Base-by-base conservation (phyloP, 2,888 invertebrate species). In the Synergus umbraculus region DNA sequence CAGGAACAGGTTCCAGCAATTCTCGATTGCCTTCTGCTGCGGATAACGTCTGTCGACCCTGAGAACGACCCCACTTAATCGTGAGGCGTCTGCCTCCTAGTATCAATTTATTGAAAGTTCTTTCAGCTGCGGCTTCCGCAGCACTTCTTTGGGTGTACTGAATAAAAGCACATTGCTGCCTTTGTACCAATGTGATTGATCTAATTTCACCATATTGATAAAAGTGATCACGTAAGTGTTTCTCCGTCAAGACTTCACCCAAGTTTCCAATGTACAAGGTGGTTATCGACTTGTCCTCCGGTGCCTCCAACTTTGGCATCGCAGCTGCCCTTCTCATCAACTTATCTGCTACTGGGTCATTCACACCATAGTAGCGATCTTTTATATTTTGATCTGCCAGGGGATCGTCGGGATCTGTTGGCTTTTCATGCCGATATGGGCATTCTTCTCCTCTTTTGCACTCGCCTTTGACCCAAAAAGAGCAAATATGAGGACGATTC, bases 141-240 rank as follows among this genome's bases (percentile, higher is more conserved):
- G 98, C 96, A 76, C 94, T 93, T 79, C 99, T 94, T 8, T 96
- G 96, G 0, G 99, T 98, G 92, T 98, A 99, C 90, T 99, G 98
- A 3, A 99, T 97, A 91, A 99, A 99, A 0, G 98, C 98, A 93
- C 99, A 99, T 89, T 97, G 97, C 87, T 99, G 98, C 84, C 98
- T 95, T 0, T 96, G 96, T 10, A 99, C 97, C 86, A 99, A 93
- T 12, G 98, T 98, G 29, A 99, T 95, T 0, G 97, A 96, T 86
- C 99, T 95, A 81, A 99, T 98, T 93, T 99, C 99, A 18, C 99
- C 99, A 93, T 97, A 99, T 91, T 99, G 99, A 92, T 99, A 99
- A 92, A 99, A 99, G 89, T 99, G 97, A 90, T 99, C 98, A 84
- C 97, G 96, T 84, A 99, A 94, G 88, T 98, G 98, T 83, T 97